Percentiles rank a stretch among this genome's conserved stretches.
phyloP scores from a whole-genome alignment of 1,140 invertebrate genomes.

The Lordiphosa clarofinis region DNA sequence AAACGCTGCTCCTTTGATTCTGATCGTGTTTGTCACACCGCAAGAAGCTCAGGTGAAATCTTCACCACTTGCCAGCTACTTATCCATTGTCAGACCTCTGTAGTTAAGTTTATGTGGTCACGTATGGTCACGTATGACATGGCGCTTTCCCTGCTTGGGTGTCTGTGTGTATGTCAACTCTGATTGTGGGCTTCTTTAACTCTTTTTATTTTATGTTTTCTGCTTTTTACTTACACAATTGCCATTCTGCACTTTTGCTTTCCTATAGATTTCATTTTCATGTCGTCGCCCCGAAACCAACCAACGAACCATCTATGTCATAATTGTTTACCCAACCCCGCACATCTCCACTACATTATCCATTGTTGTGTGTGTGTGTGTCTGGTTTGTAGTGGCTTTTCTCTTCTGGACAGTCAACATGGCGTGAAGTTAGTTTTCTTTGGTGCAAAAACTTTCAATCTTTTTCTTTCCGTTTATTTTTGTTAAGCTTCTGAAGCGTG shows the following conservation, averaged over 20 bases:
- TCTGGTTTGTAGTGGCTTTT: constrained; percentile 35
- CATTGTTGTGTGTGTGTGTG: constrained; percentile 6
- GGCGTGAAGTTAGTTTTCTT: constrained; percentile 38
- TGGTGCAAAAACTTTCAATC: constrained; percentile 54
- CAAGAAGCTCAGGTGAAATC: too few species aligned
- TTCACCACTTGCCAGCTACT: too few species aligned
- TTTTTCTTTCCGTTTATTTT: constrained; percentile 21
- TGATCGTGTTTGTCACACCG: too few species aligned
- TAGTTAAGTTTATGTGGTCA: background rate
- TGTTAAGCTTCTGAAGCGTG: constrained; percentile 37
- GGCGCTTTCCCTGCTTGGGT: constrained; percentile 52
- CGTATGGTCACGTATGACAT: constrained; percentile 60
- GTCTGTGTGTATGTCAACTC: constrained; percentile 29
- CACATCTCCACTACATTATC: background rate
- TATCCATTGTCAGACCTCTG: background rate
- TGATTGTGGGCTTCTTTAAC: constrained; percentile 29
- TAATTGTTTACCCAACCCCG: constrained; percentile 45
- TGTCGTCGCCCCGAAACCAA: constrained; percentile 22
- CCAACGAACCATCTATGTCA: constrained; percentile 52
- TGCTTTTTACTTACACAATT: constrained; percentile 60
- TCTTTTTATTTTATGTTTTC: constrained; percentile 10
- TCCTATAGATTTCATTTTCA: constrained; percentile 59
- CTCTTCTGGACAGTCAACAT: constrained; percentile 37
- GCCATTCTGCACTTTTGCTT: constrained; percentile 63
- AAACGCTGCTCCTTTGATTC: too few species aligned